phyloP scores from a whole-genome alignment of 2,888 invertebrate species.

The Calameuta pallipes region DNA sequence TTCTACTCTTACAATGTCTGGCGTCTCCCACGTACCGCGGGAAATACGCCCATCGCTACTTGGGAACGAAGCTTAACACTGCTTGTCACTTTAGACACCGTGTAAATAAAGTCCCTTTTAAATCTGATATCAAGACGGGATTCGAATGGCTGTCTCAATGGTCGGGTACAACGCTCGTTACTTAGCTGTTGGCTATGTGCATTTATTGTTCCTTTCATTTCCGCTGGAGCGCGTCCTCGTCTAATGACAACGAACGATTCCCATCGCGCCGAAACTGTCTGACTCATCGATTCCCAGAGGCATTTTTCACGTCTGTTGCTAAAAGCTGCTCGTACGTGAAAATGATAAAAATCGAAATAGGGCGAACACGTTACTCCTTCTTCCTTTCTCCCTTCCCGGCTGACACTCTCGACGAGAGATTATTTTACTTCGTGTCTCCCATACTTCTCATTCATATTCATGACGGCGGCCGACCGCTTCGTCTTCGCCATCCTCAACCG shows the following conservation, averaged over 20 bases:
- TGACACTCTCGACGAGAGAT: slow-evolving; percentile 30
- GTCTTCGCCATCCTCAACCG: slow-evolving; percentile 33
- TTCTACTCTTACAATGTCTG: too few relatives aligned
- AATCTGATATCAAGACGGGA: slow-evolving; percentile 41
- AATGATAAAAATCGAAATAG: neutral
- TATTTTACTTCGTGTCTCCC: slow-evolving; percentile 52
- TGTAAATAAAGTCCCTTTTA: slow-evolving; percentile 44
- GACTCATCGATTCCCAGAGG: too few relatives aligned
- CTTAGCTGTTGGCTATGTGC: slow-evolving; percentile 35
- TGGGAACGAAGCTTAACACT: neutral
- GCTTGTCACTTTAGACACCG: slow-evolving; percentile 39
- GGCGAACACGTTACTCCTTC: neutral
- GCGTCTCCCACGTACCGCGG: too few relatives aligned
- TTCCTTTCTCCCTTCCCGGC: too few relatives aligned
- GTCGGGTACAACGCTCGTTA: slow-evolving; percentile 41
- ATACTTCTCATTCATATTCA: slow-evolving; percentile 57
- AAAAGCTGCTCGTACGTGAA: neutral
- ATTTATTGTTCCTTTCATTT: too few relatives aligned
- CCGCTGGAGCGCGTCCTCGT: too few relatives aligned
- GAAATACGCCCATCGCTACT: too few relatives aligned
- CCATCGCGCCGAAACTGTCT: too few relatives aligned
- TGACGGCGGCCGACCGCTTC: slow-evolving; percentile 46
- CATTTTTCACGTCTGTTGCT: too few relatives aligned
- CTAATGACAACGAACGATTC: too few relatives aligned
- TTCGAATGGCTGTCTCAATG: neutral